phyloP scores from a whole-genome alignment of 2,888 invertebrate genomes.

The Noctuana brunneofusca region DNA sequence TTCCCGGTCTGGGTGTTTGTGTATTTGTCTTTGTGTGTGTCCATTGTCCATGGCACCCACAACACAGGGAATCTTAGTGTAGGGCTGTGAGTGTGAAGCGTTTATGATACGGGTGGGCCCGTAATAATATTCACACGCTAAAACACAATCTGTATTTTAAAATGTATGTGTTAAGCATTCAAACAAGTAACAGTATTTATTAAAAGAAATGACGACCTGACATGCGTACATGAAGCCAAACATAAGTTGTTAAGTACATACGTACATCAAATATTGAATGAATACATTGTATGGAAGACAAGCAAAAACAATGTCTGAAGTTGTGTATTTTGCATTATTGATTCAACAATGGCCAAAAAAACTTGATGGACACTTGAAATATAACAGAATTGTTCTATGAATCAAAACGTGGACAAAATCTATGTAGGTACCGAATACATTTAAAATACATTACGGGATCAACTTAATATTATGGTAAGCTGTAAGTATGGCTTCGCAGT shows the following conservation, averaged over 20 bases:
- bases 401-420: neutral
- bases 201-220: neutral
- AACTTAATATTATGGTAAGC: too few species aligned
- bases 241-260: neutral
- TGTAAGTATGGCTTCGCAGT: too few species aligned
- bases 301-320: slow-evolving; percentile 12
- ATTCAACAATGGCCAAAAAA: slow-evolving; percentile 15
- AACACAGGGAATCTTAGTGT: too few species aligned
- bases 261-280: neutral
- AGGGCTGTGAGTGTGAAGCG: too few species aligned
- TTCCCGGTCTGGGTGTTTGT: too few species aligned
- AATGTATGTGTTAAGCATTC: neutral
- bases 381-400: neutral
- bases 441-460: too few species aligned
- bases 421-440: neutral
- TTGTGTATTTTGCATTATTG: slow-evolving; percentile 17
- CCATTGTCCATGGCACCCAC: too few species aligned
- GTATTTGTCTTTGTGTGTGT: too few species aligned
- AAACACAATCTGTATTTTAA: neutral
- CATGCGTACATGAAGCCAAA: neutral
- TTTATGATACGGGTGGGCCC: too few species aligned
- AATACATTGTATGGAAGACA: slow-evolving; percentile 11
- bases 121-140: too few species aligned
- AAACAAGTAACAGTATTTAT: neutral
- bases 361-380: neutral